Conservation (phyloP, 2,113 vertebrate genomes). For the Zootoca vivipara region DNA sequence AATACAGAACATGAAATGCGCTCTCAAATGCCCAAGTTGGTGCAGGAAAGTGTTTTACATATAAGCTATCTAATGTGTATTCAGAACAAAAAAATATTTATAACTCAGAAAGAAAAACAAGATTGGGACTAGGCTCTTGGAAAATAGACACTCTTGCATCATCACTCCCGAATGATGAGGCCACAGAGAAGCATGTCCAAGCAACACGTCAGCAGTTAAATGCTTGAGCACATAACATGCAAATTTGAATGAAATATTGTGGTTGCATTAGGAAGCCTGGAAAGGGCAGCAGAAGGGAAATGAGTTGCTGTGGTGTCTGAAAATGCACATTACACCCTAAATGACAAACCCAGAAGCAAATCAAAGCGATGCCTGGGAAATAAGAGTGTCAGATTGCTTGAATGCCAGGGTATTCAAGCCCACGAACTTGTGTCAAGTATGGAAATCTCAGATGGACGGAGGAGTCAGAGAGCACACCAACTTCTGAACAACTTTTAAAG, state of each 20-base stretch:
- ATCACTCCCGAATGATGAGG: not conserved
- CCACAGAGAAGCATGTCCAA: not conserved
- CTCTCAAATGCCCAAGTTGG: not conserved
- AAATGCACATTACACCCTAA: not conserved
- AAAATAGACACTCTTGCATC: not conserved
- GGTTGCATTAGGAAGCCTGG: not conserved
- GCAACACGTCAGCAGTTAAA: not conserved
- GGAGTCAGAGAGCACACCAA: not conserved
- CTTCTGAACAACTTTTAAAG: not conserved
- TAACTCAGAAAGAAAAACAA: not conserved
- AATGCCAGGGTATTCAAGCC: not conserved
- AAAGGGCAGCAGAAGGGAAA: not conserved
- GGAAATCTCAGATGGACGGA: not conserved
- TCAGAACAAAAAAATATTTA: not conserved
- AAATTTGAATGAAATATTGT: not conserved
- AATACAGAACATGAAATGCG: not conserved
- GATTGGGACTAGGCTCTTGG: not conserved
- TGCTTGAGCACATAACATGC: not conserved
- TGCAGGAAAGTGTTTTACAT: not conserved
- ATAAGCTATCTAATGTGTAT: no score
- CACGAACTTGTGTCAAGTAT: not conserved
- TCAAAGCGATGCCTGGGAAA: not conserved
- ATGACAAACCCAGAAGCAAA: not conserved
- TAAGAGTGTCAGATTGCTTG: not conserved
- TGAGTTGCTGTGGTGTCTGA: not conserved